These are phyloP conservation scores for Nineta flava DNA, from an alignment of 2,888 invertebrate genomes.

Conservation along the genomic window DNA sequence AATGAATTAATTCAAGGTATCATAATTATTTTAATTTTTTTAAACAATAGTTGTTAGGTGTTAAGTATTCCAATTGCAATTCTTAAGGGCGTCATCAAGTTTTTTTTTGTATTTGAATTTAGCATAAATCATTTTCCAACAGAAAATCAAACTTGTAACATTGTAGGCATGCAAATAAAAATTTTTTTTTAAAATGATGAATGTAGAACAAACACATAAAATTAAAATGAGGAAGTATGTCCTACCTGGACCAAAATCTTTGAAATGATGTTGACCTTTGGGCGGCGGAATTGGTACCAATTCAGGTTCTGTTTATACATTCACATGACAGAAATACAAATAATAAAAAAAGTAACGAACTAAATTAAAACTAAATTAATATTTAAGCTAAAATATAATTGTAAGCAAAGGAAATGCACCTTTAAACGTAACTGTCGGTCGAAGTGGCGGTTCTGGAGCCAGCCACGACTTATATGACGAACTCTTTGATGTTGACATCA, in stretches of 20 bases:
- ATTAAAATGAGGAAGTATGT: background rate
- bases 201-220: no score
- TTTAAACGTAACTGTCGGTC: constrained; percentile 59
- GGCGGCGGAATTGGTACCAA: constrained; percentile 45
- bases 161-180: no score
- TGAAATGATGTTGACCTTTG: constrained; percentile 38
- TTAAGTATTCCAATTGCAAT: no score
- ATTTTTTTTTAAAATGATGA: no score
- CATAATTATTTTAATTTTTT: no score
- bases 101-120: no score
- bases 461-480: constrained; percentile 28
- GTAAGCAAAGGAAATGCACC: constrained; percentile 30
- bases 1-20: no score
- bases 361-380: constrained; percentile 16
- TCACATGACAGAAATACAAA: constrained; percentile 11
- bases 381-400: background rate
- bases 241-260: constrained; percentile 40
- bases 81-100: no score
- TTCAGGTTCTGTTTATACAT: constrained; percentile 37
- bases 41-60: no score
- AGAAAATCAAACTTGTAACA: no score
- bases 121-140: no score
- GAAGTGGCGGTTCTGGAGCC: constrained; percentile 35
- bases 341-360: constrained; percentile 11
- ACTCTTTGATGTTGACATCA: constrained; percentile 9